Base-by-base conservation (phyloP, 2,888 invertebrate species). In the Synergus gifuensis region DNA sequence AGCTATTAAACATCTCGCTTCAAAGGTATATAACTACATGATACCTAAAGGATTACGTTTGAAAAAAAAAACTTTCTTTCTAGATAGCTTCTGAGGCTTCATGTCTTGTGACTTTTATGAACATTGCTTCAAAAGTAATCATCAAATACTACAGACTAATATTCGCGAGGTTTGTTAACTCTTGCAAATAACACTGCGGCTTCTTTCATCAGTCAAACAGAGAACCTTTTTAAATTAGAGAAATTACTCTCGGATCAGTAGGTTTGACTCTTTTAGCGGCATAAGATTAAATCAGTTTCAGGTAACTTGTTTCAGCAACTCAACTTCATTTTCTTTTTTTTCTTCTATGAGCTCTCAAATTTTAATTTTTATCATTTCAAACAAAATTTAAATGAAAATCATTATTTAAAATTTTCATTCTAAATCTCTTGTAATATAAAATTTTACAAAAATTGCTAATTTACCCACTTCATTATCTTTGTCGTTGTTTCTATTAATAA, bases 51-150 rank as follows among this genome's bases (percentile, higher is more conserved):
- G 46, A 46, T 12, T 60, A 14, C 12, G 14, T 60, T 18, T 22
- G 2, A 11, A 60, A 12, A 76, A 64, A 16, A 36, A 40, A 9
- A 11, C 63, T 76, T 77, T 80, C 77, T 46, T 46, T 14, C 64
- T 67, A 42, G 73, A 49, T 64, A 58, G 63, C 80, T 79, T 82
- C 78, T 79, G 78, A 66, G 64, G 64, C 66, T 54, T 66, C 54
- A 69, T 77, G 60, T 67, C 63, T 80, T 73, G 77, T 77, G 78
- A 82, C 80, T 82, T 82, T 82, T 82, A 82, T 78, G 80, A 79
- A 77, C 76, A 44, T 54, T 44, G 54, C 80, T 77, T 82, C 67
- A 82, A 79, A 80, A 82, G 77, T 79, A 78, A 82, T 82, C 76
- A 46, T 66, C 79, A 67, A 76, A 79, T 66, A 67, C 77, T 76